These are phyloP conservation scores for Brachyalestes nurse DNA, from an alignment of 2,797 vertebrate species.

Conservation along the genomic window DNA sequence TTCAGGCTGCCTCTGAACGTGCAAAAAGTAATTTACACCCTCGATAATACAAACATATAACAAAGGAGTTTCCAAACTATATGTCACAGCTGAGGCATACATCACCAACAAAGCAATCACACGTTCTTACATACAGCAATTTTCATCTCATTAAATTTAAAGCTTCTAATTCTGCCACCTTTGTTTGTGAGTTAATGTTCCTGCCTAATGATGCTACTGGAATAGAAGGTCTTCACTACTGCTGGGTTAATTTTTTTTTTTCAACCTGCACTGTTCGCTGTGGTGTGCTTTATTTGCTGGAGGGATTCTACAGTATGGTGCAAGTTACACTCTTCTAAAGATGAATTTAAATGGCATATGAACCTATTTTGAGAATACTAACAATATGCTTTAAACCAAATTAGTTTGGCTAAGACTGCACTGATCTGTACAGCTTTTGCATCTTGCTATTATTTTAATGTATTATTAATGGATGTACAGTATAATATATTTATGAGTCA, in stretches of 20 bases:
- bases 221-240: conserved; percentile 44
- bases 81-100: conserved; percentile 39
- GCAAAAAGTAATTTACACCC: conserved; percentile 46
- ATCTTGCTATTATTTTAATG: neutral
- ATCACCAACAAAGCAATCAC: conserved; percentile 48
- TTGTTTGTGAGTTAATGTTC: conserved; percentile 54
- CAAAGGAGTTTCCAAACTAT: conserved; percentile 46
- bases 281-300: conserved; percentile 14
- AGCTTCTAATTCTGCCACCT: conserved; percentile 54
- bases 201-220: conserved; percentile 51
- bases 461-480: neutral
- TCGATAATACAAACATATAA: conserved; percentile 53
- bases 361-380: neutral
- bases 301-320: neutral
- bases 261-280: conserved; percentile 13
- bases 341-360: neutral
- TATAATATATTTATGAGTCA: conserved; percentile 12
- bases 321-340: neutral
- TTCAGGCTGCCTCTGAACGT: conserved; percentile 45
- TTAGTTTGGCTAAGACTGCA: neutral
- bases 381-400: neutral
- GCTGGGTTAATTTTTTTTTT: neutral
- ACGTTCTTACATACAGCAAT: conserved; percentile 55
- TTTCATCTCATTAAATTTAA: conserved; percentile 71
- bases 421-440: neutral